Conservation (phyloP, 2,113 vertebrate genomes). For the Cyrtonyx montezumae region DNA sequence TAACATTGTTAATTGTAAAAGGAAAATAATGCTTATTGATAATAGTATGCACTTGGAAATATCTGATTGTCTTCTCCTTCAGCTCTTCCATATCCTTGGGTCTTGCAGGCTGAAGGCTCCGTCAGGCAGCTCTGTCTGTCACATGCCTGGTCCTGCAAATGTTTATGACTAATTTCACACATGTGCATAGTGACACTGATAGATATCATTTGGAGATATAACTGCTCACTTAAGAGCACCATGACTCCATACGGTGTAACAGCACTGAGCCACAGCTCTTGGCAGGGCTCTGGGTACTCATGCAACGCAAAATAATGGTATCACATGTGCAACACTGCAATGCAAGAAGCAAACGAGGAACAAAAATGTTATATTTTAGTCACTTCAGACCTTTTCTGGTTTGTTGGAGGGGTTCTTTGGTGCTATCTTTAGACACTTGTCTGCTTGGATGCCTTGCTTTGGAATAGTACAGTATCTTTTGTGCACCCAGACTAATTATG, state of each 20-base stretch:
- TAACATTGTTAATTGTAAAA: neutral
- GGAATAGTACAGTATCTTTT: slow-evolving; percentile 28
- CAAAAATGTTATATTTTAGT: neutral
- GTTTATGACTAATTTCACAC: slow-evolving; percentile 4
- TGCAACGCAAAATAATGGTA: accelerated
- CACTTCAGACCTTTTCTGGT: neutral
- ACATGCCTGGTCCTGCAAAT: slow-evolving; percentile 30
- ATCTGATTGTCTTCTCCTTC: neutral
- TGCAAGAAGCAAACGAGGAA: neutral
- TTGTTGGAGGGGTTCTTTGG: slow-evolving; percentile 40
- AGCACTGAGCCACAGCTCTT: accelerated
- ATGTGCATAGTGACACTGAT: neutral
- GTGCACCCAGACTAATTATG: slow-evolving; percentile 1
- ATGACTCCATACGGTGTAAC: neutral
- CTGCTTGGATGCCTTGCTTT: slow-evolving; percentile 71
- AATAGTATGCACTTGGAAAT: neutral
- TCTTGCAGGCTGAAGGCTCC: neutral
- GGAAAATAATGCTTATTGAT: neutral
- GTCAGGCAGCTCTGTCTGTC: neutral
- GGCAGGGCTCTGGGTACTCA: neutral
- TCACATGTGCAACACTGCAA: neutral
- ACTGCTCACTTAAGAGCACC: neutral
- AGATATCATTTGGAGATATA: neutral
- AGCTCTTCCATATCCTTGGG: neutral
- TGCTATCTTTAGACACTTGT: slow-evolving; percentile 66